Conservation (phyloP, 2,113 vertebrate species). For the Mormoops blainvillei region DNA sequence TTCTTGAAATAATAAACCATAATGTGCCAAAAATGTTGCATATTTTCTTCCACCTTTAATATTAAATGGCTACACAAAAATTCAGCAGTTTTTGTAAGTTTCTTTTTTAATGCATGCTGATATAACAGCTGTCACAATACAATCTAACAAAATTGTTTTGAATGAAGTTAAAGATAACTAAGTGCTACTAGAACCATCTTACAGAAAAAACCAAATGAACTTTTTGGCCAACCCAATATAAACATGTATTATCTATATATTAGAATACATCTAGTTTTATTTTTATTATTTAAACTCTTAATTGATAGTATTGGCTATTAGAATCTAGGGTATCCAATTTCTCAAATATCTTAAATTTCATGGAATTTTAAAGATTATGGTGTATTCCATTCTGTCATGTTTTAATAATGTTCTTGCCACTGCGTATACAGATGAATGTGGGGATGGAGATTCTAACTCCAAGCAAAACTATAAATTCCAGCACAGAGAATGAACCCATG, state of each 20-base stretch:
- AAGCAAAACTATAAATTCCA: conserved; percentile 3
- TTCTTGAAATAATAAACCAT: no score
- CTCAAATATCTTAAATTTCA: conserved; percentile 2
- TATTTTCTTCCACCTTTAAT: no score
- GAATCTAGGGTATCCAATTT: neutral
- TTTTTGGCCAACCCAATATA: neutral
- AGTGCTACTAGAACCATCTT: no score
- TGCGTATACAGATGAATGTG: neutral
- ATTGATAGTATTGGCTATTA: neutral
- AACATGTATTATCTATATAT: neutral
- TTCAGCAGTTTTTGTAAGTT: no score
- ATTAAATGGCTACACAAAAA: no score
- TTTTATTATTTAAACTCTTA: neutral
- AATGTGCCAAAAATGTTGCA: no score
- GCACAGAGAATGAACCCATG: no score
- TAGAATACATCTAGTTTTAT: neutral
- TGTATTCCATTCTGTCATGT: neutral
- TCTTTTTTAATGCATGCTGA: no score
- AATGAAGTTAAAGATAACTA: no score
- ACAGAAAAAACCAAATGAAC: no score
- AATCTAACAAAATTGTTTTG: no score
- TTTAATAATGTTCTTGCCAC: conserved; percentile 18
- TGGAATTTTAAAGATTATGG: neutral
- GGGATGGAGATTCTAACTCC: neutral
- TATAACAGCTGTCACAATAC: no score